Evolutionary conservation across 1,140 invertebrate genomes (phyloP), one percentile per base, ranked within the genome.

Genomic region (Drosophila mojavensis): DNA sequence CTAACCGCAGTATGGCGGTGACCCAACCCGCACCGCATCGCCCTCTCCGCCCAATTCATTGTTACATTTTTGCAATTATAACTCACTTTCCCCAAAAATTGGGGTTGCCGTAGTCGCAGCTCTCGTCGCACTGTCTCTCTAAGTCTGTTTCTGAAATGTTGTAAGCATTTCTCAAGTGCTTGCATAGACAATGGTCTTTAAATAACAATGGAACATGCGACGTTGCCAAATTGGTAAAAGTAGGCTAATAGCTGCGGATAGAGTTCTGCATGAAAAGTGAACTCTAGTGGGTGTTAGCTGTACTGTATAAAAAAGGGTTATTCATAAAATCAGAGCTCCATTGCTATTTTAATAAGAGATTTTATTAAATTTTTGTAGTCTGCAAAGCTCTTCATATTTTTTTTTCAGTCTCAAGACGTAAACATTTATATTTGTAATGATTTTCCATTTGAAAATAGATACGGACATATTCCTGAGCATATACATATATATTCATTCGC

Each of bases 1-100:
- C 70, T 54, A 61, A 78, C 63, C 75, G 76, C 58, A 66, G 60
- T 78, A 66, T 72, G 76, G 75, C 56, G 28, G 45, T 2, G 33
- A 33, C 33, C 9, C 7, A 1, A 33, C 7, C 9, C 33, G 33
- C 33, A 5, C 33, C 9, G 33, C 7, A 3, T 1, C 33, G 6
- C 33, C 0, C 28, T 3, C 60, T 51, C 45, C 39, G 17, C 55
- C 45, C 51, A 48, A 39, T 66, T 64, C 70, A 81, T 75, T 81
- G 79, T 82, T 66, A 70, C 66, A 68, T 81, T 82, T 82, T 74
- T 66, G 79, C 79, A 82, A 82, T 82, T 82, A 82, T 82, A 81
- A 69, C 79, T 65, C 75, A 70, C 66, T 75, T 72, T 69, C 48
- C 48, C 43, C 43, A 48, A 48, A 53, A 65, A 70, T 68, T 65